Conservation (phyloP, 1,140 invertebrate genomes). For the Temnothorax curvispinosus region DNA sequence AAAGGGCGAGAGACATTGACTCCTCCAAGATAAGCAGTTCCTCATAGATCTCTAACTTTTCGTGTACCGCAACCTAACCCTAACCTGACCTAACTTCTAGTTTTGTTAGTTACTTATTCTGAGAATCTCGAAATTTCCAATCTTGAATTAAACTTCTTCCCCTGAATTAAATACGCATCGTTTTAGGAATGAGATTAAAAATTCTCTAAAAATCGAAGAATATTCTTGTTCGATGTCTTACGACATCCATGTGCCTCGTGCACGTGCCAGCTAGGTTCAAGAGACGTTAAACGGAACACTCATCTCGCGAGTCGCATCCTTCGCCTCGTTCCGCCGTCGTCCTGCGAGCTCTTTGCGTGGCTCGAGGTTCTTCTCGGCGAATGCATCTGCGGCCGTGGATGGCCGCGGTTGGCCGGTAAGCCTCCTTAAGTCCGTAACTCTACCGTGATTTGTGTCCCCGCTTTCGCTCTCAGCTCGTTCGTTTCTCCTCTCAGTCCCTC, state of each 20-base stretch:
- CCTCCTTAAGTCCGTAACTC: constrained; percentile 78
- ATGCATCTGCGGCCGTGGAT: constrained; percentile 63
- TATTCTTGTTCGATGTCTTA: neutral
- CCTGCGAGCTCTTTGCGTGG: neutral
- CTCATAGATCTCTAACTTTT: neutral
- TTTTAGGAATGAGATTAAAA: neutral
- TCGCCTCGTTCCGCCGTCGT: neutral
- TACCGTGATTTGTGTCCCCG: constrained; percentile 75
- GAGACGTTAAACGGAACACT: neutral
- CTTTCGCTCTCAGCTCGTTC: constrained; percentile 57
- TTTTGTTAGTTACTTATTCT: neutral
- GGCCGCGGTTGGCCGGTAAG: constrained; percentile 63
- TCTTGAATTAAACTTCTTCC: neutral
- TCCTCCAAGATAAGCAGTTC: neutral
- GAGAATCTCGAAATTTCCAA: neutral
- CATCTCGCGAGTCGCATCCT: neutral
- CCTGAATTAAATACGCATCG: neutral
- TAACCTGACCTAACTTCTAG: neutral
- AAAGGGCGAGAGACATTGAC: neutral
- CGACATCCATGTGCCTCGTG: neutral
- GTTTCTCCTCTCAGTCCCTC: constrained; percentile 54
- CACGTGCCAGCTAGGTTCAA: too few species aligned
- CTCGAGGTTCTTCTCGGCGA: neutral
- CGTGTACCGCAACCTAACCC: too few species aligned
- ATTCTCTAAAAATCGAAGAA: neutral